A percentile compares a stretch with the other conserved stretches of the same genome.
phyloP scores from a whole-genome alignment of 2,797 vertebrate genomes.

The Acanthornis magna region DNA sequence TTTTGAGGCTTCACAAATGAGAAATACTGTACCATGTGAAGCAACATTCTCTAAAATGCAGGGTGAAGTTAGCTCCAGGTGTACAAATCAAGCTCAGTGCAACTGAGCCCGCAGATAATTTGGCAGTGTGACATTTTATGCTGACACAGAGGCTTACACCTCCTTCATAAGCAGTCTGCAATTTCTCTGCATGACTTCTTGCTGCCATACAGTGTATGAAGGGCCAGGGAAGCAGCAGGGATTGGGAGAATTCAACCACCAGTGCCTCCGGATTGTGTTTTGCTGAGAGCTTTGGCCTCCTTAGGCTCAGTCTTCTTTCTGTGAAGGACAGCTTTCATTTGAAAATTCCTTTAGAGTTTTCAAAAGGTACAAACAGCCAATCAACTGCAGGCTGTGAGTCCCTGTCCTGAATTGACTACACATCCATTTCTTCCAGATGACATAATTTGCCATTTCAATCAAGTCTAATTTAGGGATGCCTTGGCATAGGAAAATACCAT shows the following conservation, averaged over 20 bases:
- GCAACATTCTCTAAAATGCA: neutral
- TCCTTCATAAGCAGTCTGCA: neutral
- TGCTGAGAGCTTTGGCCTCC: neutral
- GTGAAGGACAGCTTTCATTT: neutral
- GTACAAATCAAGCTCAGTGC: neutral
- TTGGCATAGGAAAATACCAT: neutral
- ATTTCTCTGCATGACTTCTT: neutral
- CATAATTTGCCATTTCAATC: neutral
- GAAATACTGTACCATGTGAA: neutral
- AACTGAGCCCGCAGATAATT: neutral
- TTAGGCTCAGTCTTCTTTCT: neutral
- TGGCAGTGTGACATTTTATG: neutral
- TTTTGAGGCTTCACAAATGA: neutral
- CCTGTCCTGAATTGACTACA: neutral
- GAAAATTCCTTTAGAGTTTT: neutral
- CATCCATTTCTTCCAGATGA: neutral
- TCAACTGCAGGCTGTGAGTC: neutral
- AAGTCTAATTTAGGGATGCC: neutral
- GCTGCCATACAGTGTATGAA: neutral
- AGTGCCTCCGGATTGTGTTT: neutral
- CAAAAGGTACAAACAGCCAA: neutral
- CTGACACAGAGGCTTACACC: neutral
- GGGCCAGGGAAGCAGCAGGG: neutral
- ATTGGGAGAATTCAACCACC: neutral
- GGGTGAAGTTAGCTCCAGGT: neutral